These are phyloP conservation scores for Copidosoma aretas DNA, from an alignment of 2,888 invertebrate species.

Conservation along the genomic window DNA sequence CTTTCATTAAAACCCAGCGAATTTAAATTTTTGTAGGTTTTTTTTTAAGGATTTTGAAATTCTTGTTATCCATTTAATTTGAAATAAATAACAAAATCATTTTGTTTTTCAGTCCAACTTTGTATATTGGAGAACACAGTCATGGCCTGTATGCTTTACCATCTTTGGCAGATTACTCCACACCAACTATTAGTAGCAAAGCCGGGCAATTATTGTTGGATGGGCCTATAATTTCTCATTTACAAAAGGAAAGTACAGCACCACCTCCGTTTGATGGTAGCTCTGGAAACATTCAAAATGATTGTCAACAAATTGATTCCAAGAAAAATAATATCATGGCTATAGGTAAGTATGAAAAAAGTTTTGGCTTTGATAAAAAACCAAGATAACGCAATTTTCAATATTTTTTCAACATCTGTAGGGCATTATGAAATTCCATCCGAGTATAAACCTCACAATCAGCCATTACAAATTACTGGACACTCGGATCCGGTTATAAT, in stretches of 20 bases:
- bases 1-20: conserved; percentile 61
- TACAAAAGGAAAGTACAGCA: conserved; percentile 44
- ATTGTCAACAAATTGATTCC: conserved; percentile 47
- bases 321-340: conserved; percentile 49
- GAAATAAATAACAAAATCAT: neutral
- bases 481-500: conserved; percentile 58
- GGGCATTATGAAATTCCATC: conserved; percentile 57
- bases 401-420: conserved; percentile 20
- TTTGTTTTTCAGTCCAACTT: conserved; percentile 76
- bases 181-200: conserved; percentile 80
- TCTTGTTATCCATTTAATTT: neutral
- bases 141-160: conserved; percentile 92
- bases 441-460: conserved; percentile 56
- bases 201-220: conserved; percentile 75
- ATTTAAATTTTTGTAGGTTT: conserved; percentile 66
- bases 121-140: conserved; percentile 89
- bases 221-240: conserved; percentile 67
- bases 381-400: conserved; percentile 2
- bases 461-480: conserved; percentile 58
- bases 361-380: neutral
- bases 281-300: conserved; percentile 39
- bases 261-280: conserved; percentile 11
- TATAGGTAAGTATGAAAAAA: conserved; percentile 46
- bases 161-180: conserved; percentile 88
- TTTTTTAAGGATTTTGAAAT: conserved; percentile 11